phyloP scores from a whole-genome alignment of 2,797 vertebrate species.

The Notoglanidium macrostoma region DNA sequence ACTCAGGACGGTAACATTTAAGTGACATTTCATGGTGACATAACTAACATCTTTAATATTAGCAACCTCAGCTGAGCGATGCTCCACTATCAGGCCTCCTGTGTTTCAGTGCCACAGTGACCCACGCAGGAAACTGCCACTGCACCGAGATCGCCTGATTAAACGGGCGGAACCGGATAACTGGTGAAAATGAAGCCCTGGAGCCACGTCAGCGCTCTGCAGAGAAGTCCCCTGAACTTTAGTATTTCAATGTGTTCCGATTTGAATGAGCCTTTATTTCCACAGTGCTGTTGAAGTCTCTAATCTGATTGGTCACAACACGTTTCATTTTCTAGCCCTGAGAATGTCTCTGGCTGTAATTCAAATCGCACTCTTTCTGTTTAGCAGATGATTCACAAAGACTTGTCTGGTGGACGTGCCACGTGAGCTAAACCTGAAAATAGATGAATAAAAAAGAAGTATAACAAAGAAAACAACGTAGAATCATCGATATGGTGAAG shows the following conservation, averaged over 20 bases:
- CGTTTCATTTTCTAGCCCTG: background rate
- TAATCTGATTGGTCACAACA: background rate
- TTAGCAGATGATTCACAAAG: background rate
- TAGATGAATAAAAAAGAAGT: too few relatives aligned
- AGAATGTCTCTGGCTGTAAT: background rate
- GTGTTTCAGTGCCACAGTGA: background rate
- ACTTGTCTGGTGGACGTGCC: too few relatives aligned
- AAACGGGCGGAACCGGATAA: background rate
- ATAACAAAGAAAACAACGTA: too few relatives aligned
- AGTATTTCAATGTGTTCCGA: background rate
- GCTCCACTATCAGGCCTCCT: background rate
- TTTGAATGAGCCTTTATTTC: background rate
- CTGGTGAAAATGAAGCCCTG: background rate
- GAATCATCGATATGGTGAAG: too few relatives aligned
- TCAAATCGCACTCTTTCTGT: background rate
- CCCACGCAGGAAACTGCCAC: background rate
- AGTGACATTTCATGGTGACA: slow-evolving; percentile 7
- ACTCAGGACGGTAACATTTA: background rate
- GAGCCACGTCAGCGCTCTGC: background rate
- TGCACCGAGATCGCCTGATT: background rate
- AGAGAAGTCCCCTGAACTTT: background rate
- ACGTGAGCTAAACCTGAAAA: too few relatives aligned
- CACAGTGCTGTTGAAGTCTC: background rate
- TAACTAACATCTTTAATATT: background rate
- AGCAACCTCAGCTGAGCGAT: background rate